Evolutionary conservation across 1,140 invertebrate genomes (phyloP).

Genomic region (Acromyrmex charruanus): DNA sequence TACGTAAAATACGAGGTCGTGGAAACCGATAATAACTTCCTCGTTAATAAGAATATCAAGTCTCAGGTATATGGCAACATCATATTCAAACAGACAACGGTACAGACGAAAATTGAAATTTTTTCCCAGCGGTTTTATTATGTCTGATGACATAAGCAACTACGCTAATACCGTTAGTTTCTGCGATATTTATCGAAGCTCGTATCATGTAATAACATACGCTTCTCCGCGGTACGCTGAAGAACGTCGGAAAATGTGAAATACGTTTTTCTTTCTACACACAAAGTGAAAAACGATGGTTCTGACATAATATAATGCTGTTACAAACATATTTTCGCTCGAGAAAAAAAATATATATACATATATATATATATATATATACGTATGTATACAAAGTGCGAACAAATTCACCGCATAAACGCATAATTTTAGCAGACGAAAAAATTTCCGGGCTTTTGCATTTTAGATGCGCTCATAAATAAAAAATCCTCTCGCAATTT

Average conservation of each 20-base stretch:
- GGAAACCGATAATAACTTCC: constrained; percentile 14
- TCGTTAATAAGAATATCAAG: constrained; percentile 29
- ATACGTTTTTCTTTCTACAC: constrained; percentile 15
- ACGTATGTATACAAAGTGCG: too few species aligned
- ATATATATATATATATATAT: too few species aligned
- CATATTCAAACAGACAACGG: not conserved
- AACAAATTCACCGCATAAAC: not conserved
- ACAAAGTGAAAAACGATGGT: constrained; percentile 9
- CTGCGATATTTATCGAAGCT: constrained; percentile 38
- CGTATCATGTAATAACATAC: not conserved
- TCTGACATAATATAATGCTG: not conserved
- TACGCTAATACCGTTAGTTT: constrained; percentile 43
- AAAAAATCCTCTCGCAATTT: not conserved
- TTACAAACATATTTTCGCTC: constrained; percentile 20
- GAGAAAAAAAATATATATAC: too few species aligned
- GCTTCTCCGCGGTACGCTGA: not conserved
- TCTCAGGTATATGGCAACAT: not conserved
- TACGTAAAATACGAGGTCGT: not conserved
- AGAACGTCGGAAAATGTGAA: constrained; percentile 25
- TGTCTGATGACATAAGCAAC: constrained; percentile 3
- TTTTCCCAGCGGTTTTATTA: constrained; percentile 26
- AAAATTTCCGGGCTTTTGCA: not conserved
- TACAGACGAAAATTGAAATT: constrained; percentile 24
- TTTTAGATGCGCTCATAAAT: not conserved
- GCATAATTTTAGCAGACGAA: not conserved